Evolutionary conservation across 2,888 invertebrate genomes (phyloP).

Genomic region (Pherbina coryleti): DNA sequence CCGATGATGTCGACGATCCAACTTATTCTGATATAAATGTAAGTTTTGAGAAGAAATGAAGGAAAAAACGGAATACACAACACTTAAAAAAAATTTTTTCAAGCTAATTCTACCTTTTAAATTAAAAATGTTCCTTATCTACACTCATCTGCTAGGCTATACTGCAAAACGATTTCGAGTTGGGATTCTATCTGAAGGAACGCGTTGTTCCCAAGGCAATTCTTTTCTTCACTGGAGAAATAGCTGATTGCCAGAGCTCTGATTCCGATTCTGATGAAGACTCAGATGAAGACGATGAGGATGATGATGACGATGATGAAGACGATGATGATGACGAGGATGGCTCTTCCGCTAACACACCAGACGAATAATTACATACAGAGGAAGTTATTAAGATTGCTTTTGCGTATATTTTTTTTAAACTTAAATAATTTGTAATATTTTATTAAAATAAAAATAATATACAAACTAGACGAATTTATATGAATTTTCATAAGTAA

Average conservation of each 20-base stretch:
- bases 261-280: constrained; percentile 56
- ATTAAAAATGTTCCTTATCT: neutral
- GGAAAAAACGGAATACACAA: no score
- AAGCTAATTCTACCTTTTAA: no score
- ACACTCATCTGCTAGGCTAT: constrained; percentile 52
- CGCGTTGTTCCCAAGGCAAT: constrained; percentile 95
- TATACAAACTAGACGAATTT: neutral
- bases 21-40: constrained; percentile 58
- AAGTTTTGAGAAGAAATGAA: constrained; percentile 29
- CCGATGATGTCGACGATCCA: constrained; percentile 58
- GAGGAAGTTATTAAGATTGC: neutral
- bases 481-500: neutral
- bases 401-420: constrained; percentile 12
- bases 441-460: constrained; percentile 2
- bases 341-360: constrained; percentile 48
- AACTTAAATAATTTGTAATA: constrained; percentile 13
- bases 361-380: constrained; percentile 42
- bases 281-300: constrained; percentile 55
- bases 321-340: constrained; percentile 53
- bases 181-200: constrained; percentile 97
- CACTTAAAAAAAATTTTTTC: no score
- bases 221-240: constrained; percentile 93
- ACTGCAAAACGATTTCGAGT: constrained; percentile 88
- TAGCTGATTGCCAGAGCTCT: constrained; percentile 69
- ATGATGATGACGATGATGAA: constrained; percentile 54